Evolutionary conservation across 1,140 invertebrate species (phyloP).

Genomic region (Danaus melanippus): DNA sequence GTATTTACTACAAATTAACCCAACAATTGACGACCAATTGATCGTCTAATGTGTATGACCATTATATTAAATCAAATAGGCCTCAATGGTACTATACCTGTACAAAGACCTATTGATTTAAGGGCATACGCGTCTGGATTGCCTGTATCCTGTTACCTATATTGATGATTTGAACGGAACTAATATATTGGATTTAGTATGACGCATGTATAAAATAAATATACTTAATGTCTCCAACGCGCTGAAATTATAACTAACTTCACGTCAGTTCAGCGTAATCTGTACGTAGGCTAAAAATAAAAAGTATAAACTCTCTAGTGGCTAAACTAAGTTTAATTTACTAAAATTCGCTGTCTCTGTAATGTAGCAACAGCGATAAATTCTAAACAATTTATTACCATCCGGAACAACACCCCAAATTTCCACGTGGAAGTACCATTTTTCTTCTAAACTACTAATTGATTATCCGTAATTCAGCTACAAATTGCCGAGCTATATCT

Average conservation of each 20-base stretch:
- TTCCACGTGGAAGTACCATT: slow-evolving; percentile 8
- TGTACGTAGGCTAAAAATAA: too few species aligned
- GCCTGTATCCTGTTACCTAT: slow-evolving; percentile 27
- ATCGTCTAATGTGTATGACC: slow-evolving; percentile 60
- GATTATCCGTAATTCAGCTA: slow-evolving; percentile 50
- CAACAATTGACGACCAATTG: slow-evolving; percentile 64
- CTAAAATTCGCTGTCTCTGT: too few species aligned
- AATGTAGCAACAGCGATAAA: not conserved
- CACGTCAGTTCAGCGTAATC: too few species aligned
- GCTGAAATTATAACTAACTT: too few species aligned
- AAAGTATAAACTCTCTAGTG: too few species aligned
- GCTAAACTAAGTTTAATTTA: too few species aligned
- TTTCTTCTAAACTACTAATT: slow-evolving; percentile 39
- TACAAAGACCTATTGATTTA: slow-evolving; percentile 65
- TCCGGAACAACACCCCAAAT: slow-evolving; percentile 1
- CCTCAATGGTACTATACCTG: slow-evolving; percentile 45
- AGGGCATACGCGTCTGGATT: slow-evolving; percentile 29
- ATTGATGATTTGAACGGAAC: slow-evolving; percentile 25
- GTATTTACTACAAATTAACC: slow-evolving; percentile 67
- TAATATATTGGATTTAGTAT: not conserved
- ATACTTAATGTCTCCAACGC: too few species aligned
- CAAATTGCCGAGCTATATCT: slow-evolving; percentile 54
- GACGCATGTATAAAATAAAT: too few species aligned
- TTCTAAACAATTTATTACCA: slow-evolving; percentile 8
- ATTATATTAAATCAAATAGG: slow-evolving; percentile 66